phyloP scores from a whole-genome alignment of 2,797 vertebrate genomes.

The Macropodus opercularis region DNA sequence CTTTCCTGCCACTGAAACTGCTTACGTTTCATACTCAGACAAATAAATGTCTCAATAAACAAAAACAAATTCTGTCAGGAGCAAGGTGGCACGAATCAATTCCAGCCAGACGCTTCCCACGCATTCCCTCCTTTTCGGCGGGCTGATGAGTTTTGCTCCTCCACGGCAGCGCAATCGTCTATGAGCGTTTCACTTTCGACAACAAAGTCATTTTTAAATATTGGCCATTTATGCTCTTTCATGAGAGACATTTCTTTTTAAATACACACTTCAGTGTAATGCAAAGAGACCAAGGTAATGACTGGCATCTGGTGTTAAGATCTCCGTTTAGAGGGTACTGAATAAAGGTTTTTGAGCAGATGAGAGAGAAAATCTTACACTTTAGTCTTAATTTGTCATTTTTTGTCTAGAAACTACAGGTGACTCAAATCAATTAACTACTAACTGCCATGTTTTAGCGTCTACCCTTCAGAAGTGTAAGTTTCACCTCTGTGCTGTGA shows the following conservation, averaged over 20 bases:
- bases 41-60: conserved; percentile 66
- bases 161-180: conserved; percentile 26
- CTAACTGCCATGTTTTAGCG: background rate
- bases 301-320: too few relatives aligned
- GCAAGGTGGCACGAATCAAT: conserved; percentile 54
- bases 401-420: background rate
- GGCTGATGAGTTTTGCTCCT: conserved; percentile 37
- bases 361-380: too few relatives aligned
- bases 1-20: conserved; percentile 51
- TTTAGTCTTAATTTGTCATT: too few relatives aligned
- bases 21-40: conserved; percentile 62
- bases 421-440: background rate
- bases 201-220: conserved; percentile 55
- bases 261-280: conserved; percentile 62
- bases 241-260: conserved; percentile 39
- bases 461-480: background rate
- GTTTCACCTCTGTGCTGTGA: conserved; percentile 1
- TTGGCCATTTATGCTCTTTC: conserved; percentile 16
- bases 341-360: too few relatives aligned
- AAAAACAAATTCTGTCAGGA: conserved; percentile 54
- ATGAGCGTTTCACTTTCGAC: conserved; percentile 43
- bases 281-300: conserved; percentile 44
- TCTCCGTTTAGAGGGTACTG: too few relatives aligned
- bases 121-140: background rate
- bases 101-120: conserved; percentile 1